Evolutionary conservation across 2,113 vertebrate genomes (phyloP).

Genomic region (Centropristis striata): DNA sequence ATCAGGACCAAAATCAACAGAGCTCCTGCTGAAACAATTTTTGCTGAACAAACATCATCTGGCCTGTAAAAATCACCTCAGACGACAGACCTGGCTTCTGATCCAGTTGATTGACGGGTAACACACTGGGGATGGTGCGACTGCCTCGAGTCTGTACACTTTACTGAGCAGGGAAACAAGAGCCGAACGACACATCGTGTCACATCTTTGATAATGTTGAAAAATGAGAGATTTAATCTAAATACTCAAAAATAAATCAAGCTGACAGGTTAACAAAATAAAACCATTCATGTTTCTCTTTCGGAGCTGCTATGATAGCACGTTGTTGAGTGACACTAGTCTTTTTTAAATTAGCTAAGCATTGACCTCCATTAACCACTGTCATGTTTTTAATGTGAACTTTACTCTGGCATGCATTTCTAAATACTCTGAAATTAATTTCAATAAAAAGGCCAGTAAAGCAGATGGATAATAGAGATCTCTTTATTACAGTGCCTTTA

Average conservation of each 20-base stretch:
- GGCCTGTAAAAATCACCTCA: neutral
- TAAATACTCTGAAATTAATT: neutral
- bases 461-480: slow-evolving; percentile 81
- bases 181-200: neutral
- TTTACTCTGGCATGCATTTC: neutral
- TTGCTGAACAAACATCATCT: neutral
- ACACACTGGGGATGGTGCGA: neutral
- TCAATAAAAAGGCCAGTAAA: neutral
- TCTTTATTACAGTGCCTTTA: slow-evolving; percentile 88
- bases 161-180: slow-evolving; percentile 3
- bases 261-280: neutral
- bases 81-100: neutral
- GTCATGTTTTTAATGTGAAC: neutral
- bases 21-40: neutral
- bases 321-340: neutral
- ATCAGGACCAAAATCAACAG: neutral
- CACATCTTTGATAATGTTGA: neutral
- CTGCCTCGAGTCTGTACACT: neutral
- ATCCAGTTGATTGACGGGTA: neutral
- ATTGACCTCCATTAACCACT: neutral
- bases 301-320: neutral
- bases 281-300: neutral
- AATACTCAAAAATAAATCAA: neutral
- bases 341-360: neutral
- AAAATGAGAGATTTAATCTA: too few relatives aligned